Base-by-base conservation (phyloP, 2,888 invertebrate genomes). In the Diaperis boleti region DNA sequence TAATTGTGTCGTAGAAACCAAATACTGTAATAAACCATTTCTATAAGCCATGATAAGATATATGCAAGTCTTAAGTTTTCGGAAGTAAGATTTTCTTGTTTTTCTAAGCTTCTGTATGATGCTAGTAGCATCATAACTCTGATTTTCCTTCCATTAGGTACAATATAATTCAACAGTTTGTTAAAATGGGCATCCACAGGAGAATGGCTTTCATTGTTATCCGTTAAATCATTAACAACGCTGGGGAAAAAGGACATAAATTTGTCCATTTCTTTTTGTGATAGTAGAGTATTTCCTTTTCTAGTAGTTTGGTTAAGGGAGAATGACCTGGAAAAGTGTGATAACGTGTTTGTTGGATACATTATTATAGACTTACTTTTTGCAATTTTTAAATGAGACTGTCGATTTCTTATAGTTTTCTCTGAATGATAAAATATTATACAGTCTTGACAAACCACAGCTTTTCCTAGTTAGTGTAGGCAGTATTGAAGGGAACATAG, bases 21-120 rank as follows among this genome's bases (percentile, higher is more conserved):
- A 35, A 35, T 2, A 15, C 3, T 18, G 2, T n/a, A n/a, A n/a
- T n/a, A 8, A 15, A 42, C 42, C 4, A 42, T 1, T 42, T 96
- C 96, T 2, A 92, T 86, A 77, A 94, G 93, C 94, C 95, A 95
- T 59, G 94, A 95, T 78, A 95, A 85, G 70, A 94, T 88, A 68
- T 91, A 88, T 0, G 92, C 91, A 57, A 88, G 79, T 69, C 87
- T 86, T 14, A 93, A 79, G 71, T 91, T 91, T 67, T 92, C 91
- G 0, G 83, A 82, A 42, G 89, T 89, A 4, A 89, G 79, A 47
- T 87, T 39, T 84, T 81, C 4, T 26, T 26, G 8, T 26, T 26
- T 26, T 66, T 86, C 87, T 62, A 92, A 76, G 79, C 87, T 86
- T 74, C 87, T 89, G 78, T 89, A 92, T 0, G 91, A 87, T 31